Conservation (phyloP, 2,888 invertebrate species). For the Mythimna albipuncta region DNA sequence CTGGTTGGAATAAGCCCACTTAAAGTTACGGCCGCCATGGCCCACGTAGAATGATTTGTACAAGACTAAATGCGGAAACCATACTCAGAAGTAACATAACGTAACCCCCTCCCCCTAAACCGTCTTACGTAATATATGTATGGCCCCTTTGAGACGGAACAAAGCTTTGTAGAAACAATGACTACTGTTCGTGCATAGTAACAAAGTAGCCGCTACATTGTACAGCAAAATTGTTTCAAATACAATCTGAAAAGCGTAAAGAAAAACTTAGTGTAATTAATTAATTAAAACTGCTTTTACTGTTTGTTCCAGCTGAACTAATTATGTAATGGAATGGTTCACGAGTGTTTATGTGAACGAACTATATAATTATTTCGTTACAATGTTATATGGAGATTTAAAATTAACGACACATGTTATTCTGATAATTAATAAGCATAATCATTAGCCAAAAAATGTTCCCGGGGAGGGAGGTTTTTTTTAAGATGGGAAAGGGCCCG, state of each 20-base stretch:
- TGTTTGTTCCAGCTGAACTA: conserved; percentile 29
- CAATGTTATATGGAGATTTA: conserved; percentile 11
- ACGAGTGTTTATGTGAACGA: conserved; percentile 2
- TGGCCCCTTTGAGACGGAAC: conserved; percentile 4
- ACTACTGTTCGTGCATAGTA: conserved; percentile 19
- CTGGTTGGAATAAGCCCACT: too few relatives aligned
- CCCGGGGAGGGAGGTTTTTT: too few relatives aligned
- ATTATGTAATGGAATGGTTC: conserved; percentile 14
- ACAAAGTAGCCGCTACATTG: conserved; percentile 23
- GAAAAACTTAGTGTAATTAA: conserved; percentile 29
- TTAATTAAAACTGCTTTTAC: conserved; percentile 29
- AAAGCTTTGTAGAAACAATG: conserved; percentile 33
- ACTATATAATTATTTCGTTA: conserved; percentile 3
- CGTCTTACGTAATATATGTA: too few relatives aligned
- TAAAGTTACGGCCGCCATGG: too few relatives aligned
- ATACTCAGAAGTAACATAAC: too few relatives aligned
- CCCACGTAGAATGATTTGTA: too few relatives aligned
- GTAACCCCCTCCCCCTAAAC: too few relatives aligned
- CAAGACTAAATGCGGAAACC: too few relatives aligned
- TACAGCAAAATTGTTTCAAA: conserved; percentile 30
- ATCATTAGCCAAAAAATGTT: too few relatives aligned
- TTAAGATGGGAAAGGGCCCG: too few relatives aligned
- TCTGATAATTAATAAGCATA: neutral
- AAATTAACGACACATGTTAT: neutral
- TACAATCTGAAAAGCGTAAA: conserved; percentile 21